Conservation (phyloP, 2,113 vertebrate genomes). For the Hipposideros armiger region DNA sequence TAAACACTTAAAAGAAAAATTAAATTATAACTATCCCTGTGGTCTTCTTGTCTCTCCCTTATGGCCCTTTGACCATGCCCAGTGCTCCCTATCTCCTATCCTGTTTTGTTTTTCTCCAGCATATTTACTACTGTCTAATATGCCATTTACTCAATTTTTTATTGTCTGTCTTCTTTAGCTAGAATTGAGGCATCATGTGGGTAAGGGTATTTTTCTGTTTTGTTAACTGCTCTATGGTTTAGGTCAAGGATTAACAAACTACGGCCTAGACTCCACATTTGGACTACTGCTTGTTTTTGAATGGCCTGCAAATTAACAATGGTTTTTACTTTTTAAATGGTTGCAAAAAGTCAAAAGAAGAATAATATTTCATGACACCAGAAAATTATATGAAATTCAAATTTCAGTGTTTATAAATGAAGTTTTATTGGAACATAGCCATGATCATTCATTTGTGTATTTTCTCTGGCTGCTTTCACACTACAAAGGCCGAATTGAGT, state of each 20-base stretch:
- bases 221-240: neutral
- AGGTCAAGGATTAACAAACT: neutral
- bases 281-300: slow-evolving; percentile 34
- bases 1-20: slow-evolving; percentile 21
- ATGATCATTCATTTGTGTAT: slow-evolving; percentile 20
- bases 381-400: slow-evolving; percentile 51
- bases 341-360: slow-evolving; percentile 54
- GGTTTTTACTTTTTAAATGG: slow-evolving; percentile 53
- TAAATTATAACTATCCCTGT: neutral
- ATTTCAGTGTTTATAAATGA: slow-evolving; percentile 50
- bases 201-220: slow-evolving; percentile 40
- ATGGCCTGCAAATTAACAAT: neutral
- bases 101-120: neutral
- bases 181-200: neutral
- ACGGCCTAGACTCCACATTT: neutral
- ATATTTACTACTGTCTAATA: neutral
- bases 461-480: slow-evolving; percentile 61
- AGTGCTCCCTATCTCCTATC: neutral
- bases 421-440: slow-evolving; percentile 37
- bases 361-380: slow-evolving; percentile 41
- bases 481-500: slow-evolving; percentile 24
- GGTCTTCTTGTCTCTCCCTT: neutral
- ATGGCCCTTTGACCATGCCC: neutral
- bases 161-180: neutral
- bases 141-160: slow-evolving; percentile 24